Evolutionary conservation across 2,797 vertebrate genomes (phyloP), one percentile per base, ranked within the genome.

Genomic region (Tapirus indicus): DNA sequence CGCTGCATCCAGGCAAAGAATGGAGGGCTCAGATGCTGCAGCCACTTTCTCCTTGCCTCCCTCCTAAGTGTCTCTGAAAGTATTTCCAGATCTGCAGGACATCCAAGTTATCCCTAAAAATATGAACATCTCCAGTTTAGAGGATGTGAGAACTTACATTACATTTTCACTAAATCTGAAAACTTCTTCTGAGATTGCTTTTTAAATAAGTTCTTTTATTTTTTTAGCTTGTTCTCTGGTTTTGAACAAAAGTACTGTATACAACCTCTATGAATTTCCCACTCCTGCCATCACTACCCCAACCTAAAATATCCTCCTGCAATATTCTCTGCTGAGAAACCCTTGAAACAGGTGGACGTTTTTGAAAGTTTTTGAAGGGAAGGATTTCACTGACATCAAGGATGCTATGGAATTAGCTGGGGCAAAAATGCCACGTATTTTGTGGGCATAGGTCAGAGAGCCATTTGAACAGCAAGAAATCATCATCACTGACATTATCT

Each of bases 1-100:
- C 0, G 1, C 7, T 3, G 29, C 32, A 20, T 6, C 27, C 7
- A 0, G 52, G 12, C 4, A 2, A 0, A 0, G 4, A 5, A 5
- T 0, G n/a, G n/a, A 20, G 47, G 17, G 10, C 25, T 8, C 17
- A 29, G 66, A 7, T 18, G 5, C 20, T 17, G 6, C 23, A 52
- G 5, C 23, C 2, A 4, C 4, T 6, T 25, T 27, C 27, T 6
- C 38, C 29, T 4, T 64, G 1, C 4, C 35, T 32, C 12, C 32
- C 16, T 9, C 27, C 20, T 1, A 16, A 3, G 7, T 3, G 23
- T 18, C 38, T 16, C 58, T 12, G 20, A 44, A 8, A 62, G 64
- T 27, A 56, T 13, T 20, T 54, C 27, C 0, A 13, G 29, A 12
- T 27, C 47, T 29, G 4, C 8, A 3, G n/a, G 38, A 20, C 60